Evolutionary conservation across 1,140 invertebrate species (phyloP).

Genomic region (Zophobas atratus): DNA sequence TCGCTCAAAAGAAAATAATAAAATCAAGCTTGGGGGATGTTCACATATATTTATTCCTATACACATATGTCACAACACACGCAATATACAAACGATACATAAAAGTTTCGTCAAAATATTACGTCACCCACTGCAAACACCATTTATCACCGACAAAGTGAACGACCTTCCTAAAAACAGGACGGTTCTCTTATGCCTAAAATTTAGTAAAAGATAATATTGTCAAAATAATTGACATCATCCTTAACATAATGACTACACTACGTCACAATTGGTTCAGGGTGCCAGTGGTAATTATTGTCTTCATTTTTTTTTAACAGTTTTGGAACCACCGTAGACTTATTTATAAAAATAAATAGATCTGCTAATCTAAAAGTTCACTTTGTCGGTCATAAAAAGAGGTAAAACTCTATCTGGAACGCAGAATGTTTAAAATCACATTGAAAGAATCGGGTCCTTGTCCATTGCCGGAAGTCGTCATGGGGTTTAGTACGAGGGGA

Average conservation of each 20-base stretch:
- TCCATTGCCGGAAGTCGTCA: conserved; percentile 17
- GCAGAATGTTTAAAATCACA: conserved; percentile 23
- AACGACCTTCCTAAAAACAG: neutral
- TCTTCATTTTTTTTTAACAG: conserved; percentile 7
- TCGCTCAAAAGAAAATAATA: neutral
- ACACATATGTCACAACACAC: conserved; percentile 34
- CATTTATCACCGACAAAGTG: conserved; percentile 21
- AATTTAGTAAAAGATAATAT: conserved; percentile 24
- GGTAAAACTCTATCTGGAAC: conserved; percentile 23
- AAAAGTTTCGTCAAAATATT: conserved; percentile 45
- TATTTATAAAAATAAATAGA: conserved; percentile 39
- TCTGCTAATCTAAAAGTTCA: neutral
- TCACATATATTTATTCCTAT: conserved; percentile 46
- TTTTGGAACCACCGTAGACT: conserved; percentile 13
- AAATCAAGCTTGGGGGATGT: neutral
- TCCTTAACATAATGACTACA: neutral
- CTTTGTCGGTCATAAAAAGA: conserved; percentile 30
- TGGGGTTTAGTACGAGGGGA: conserved; percentile 36
- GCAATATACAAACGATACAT: conserved; percentile 39
- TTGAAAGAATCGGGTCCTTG: conserved; percentile 30
- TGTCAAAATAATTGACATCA: conserved; percentile 30
- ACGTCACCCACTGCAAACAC: conserved; percentile 17
- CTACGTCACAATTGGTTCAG: conserved; percentile 21
- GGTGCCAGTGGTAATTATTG: conserved; percentile 29
- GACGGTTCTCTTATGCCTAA: conserved; percentile 14